Conservation (phyloP, 2,113 vertebrate genomes). For the Agapornis roseicollis region DNA sequence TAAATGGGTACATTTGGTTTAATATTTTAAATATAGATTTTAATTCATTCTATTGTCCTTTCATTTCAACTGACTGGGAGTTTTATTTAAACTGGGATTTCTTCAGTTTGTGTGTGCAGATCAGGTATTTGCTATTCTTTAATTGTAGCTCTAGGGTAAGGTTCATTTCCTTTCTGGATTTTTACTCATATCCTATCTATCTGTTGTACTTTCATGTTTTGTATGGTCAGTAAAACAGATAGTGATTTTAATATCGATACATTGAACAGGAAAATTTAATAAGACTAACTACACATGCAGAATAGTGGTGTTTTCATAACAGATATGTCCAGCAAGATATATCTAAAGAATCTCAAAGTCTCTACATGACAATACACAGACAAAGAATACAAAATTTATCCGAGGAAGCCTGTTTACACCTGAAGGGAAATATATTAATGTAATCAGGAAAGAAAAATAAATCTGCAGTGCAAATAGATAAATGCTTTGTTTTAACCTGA, state of each 20-base stretch:
- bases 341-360: background rate
- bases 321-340: background rate
- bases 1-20: background rate
- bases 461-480: background rate
- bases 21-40: background rate
- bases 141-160: background rate
- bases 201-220: background rate
- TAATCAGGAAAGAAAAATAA: background rate
- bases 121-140: background rate
- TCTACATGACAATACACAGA: background rate
- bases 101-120: background rate
- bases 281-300: background rate
- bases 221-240: background rate
- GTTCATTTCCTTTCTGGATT: conserved; percentile 33
- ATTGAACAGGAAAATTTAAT: background rate
- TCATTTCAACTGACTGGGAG: background rate
- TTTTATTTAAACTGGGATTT: background rate
- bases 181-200: background rate
- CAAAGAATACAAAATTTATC: background rate
- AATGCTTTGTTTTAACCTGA: background rate
- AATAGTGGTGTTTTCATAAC: background rate
- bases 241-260: conserved; percentile 46
- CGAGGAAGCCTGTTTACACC: background rate
- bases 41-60: background rate
- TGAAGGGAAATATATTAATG: background rate